phyloP scores from a whole-genome alignment of 2,888 invertebrate species.

The Caenorhabditis sulstoni region DNA sequence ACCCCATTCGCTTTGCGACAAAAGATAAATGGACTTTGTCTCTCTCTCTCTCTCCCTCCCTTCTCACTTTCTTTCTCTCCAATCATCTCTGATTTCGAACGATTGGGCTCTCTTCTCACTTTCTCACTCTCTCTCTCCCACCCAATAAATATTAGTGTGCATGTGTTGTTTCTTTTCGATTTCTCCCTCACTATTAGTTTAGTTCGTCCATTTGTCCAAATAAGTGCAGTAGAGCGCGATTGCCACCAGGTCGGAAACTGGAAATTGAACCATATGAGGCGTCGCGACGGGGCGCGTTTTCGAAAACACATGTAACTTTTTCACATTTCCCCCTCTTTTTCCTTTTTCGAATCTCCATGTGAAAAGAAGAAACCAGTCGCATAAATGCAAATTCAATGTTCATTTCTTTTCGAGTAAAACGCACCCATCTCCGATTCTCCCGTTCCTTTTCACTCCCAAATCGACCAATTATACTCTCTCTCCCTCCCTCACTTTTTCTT shows the following conservation, averaged over 20 bases:
- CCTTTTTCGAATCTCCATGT: slow-evolving; percentile 4
- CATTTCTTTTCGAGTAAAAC: slow-evolving; percentile 39
- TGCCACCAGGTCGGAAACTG: too few species aligned
- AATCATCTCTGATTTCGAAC: slow-evolving; percentile 53
- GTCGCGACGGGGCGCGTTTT: neutral
- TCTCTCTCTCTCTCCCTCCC: slow-evolving; percentile 18
- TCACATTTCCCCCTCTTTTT: slow-evolving; percentile 9
- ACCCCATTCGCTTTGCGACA: slow-evolving; percentile 54
- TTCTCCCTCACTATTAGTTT: neutral
- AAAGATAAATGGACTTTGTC: slow-evolving; percentile 57
- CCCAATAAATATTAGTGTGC: slow-evolving; percentile 50
- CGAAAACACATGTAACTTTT: slow-evolving; percentile 48
- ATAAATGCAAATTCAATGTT: slow-evolving; percentile 45
- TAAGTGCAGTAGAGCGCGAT: too few species aligned
- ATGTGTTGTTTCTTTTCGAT: slow-evolving; percentile 7
- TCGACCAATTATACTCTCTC: slow-evolving; percentile 30
- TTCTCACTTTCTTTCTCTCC: slow-evolving; percentile 28
- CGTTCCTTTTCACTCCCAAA: slow-evolving; percentile 24
- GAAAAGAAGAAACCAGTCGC: slow-evolving; percentile 30
- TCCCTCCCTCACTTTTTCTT: neutral
- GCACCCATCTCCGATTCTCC: neutral
- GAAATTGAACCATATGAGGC: slow-evolving; percentile 8
- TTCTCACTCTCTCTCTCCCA: neutral
- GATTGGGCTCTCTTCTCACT: slow-evolving; percentile 5
- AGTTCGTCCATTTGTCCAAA: too few species aligned